phyloP scores from a whole-genome alignment of 2,797 vertebrate species.

The Euphonia xanthogaster region DNA sequence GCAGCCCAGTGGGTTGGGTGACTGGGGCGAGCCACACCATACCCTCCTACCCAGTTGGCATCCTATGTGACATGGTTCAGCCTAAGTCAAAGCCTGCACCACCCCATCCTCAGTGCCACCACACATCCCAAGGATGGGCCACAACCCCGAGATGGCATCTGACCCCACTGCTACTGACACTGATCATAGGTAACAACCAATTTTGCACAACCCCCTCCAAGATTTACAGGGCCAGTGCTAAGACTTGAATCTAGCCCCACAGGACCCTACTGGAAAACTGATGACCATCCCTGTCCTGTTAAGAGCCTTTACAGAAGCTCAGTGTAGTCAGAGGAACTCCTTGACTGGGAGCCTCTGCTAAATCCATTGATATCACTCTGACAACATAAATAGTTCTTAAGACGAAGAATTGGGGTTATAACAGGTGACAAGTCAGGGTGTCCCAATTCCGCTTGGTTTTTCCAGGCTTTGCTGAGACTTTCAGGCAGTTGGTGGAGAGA shows the following conservation, averaged over 20 bases:
- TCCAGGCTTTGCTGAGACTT: background rate
- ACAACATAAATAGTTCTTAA: background rate
- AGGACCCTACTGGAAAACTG: background rate
- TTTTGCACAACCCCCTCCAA: background rate
- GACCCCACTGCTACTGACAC: background rate
- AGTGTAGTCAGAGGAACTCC: background rate
- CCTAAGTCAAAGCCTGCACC: rapidly evolving
- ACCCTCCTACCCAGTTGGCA: background rate
- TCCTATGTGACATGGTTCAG: background rate
- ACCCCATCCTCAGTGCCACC: background rate
- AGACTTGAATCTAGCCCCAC: background rate
- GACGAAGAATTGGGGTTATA: background rate
- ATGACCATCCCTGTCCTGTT: background rate
- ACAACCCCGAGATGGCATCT: background rate
- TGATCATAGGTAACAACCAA: background rate
- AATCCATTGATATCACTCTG: background rate
- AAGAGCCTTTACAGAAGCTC: background rate
- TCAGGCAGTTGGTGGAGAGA: background rate
- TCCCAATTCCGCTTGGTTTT: background rate
- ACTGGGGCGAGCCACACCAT: background rate
- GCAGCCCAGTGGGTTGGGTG: background rate
- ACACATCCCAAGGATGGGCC: background rate
- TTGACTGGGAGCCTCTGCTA: background rate
- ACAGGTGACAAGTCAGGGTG: background rate
- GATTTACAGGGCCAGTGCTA: background rate